Base-by-base conservation (phyloP, 1,140 invertebrate species). In the Eumaeus atala region DNA sequence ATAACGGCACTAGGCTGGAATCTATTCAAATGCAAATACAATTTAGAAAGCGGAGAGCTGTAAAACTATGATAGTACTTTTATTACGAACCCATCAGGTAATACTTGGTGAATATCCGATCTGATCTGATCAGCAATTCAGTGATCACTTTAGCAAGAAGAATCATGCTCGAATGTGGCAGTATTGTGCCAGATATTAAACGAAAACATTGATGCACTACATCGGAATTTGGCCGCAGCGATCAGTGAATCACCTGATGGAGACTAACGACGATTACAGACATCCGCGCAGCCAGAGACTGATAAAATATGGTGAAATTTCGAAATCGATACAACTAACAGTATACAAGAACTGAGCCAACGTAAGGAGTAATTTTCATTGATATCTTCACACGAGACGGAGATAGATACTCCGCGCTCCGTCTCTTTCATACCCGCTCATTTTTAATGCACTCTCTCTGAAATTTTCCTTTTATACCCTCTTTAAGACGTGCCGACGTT, bases 311-410 rank as follows among this genome's bases (percentile, higher is more conserved):
- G n/a, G n/a, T n/a, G n/a, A n/a, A n/a, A n/a, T n/a, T n/a, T n/a
- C n/a, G n/a, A 52, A 72, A 70, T 70, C 72, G 69, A 28, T 64
- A 61, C 68, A 69, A 67, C 67, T 61, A 58, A 64, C 65, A 73
- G 68, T 70, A 77, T 78, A 69, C 65, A 62, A 63, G 75, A 75
- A 79, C 81, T 76, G 75, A 70, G 74, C 64, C 72, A 74, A 76
- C 75, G 71, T 79, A 80, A 84, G 81, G 80, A 79, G 73, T 81
- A 80, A 85, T 83, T 77, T 75, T 74, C 80, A 80, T 84, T 85
- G 75, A 81, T 76, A 82, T 55, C 52, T n/a, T n/a, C n/a, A n/a
- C n/a, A n/a, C 55, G 52, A 61, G 56, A 70, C 35, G 60, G 66
- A 60, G 62, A 70, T 35, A 53, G 52, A 54, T 6, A 48, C 56